These are phyloP conservation scores for Scolopax mira DNA, from an alignment of 2,113 vertebrate genomes.

Conservation along the genomic window DNA sequence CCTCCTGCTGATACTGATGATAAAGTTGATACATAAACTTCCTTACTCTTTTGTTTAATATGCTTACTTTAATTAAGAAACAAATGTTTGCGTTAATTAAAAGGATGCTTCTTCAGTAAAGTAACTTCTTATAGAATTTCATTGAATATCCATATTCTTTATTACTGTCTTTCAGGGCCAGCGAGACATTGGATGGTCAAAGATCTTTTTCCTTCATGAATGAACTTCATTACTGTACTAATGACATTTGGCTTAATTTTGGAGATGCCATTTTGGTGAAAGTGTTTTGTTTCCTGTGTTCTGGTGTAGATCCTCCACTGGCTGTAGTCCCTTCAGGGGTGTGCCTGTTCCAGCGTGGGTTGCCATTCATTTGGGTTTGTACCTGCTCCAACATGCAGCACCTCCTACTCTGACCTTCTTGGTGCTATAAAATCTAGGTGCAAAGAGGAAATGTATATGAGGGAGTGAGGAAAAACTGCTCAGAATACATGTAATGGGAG, in stretches of 20 bases:
- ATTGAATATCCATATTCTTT: background rate
- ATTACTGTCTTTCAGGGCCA: background rate
- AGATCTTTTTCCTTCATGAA: background rate
- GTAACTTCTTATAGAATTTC: background rate
- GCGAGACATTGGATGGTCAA: background rate
- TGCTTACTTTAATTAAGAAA: background rate
- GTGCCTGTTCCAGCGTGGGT: too few relatives aligned
- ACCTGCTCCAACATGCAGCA: background rate
- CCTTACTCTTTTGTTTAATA: background rate
- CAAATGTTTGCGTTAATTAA: background rate
- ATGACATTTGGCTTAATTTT: background rate
- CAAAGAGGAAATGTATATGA: background rate
- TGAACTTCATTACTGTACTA: background rate
- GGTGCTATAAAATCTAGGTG: background rate
- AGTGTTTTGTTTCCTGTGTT: background rate
- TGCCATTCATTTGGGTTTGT: too few relatives aligned
- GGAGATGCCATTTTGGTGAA: background rate
- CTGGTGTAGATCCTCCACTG: background rate
- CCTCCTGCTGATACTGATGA: background rate
- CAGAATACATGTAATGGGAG: background rate
- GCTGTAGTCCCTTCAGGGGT: rapidly evolving
- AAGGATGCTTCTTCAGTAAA: background rate
- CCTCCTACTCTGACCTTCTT: background rate
- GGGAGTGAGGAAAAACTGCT: background rate
- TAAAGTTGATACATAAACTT: background rate